Conservation (phyloP, 2,797 vertebrate genomes). For the Huso huso region DNA sequence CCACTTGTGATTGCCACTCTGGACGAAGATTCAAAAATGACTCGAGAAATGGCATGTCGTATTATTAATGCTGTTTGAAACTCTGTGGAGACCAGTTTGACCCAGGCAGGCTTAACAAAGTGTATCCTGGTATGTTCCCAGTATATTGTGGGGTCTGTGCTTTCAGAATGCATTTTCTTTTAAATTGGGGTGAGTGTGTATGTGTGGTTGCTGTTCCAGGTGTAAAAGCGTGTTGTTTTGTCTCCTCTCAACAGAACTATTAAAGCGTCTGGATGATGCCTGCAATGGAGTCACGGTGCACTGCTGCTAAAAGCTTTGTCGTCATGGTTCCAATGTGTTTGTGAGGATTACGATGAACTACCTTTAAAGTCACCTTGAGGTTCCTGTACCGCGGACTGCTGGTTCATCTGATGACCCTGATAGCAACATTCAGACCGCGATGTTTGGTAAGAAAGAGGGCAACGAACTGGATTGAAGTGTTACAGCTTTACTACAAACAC, state of each 20-base stretch:
- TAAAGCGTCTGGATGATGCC: conserved; percentile 84
- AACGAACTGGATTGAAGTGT: background rate
- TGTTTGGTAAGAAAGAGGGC: conserved; percentile 64
- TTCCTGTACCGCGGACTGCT: conserved; percentile 80
- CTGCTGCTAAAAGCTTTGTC: conserved; percentile 62
- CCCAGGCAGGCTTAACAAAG: conserved; percentile 64
- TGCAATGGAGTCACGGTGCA: conserved; percentile 67
- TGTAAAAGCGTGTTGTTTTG: background rate
- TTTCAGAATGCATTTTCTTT: conserved; percentile 1
- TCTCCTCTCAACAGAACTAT: conserved; percentile 56
- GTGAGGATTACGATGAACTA: conserved; percentile 43
- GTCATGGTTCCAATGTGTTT: conserved; percentile 69
- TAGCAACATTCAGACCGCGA: conserved; percentile 55
- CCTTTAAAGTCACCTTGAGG: conserved; percentile 58
- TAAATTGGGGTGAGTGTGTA: background rate
- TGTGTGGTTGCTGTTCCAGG: background rate
- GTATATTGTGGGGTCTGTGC: conserved; percentile 8
- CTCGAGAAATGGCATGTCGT: conserved; percentile 71
- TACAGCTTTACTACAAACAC: conserved; percentile 33
- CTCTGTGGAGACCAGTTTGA: conserved; percentile 45
- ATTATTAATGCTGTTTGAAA: conserved; percentile 50
- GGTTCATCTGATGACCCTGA: conserved; percentile 82
- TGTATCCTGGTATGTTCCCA: conserved; percentile 70
- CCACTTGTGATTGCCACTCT: conserved; percentile 62
- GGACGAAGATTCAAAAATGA: conserved; percentile 78